phyloP scores from a whole-genome alignment of 2,113 vertebrate genomes.

The Centropus unirufus region DNA sequence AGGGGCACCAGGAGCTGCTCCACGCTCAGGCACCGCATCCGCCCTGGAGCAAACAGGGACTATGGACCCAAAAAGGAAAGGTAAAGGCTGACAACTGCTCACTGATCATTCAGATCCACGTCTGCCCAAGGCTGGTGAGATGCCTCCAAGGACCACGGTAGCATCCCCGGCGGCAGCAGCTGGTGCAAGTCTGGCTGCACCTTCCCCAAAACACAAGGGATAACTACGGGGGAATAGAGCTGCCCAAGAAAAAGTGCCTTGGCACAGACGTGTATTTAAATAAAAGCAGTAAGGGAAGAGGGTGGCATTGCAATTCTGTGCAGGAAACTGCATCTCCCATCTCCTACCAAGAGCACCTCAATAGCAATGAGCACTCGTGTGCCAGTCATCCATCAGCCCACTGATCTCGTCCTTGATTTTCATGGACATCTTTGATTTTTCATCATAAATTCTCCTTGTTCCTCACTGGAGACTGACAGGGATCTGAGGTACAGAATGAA shows the following conservation, averaged over 20 bases:
- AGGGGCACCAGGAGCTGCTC: background rate
- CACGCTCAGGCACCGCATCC: fast-evolving
- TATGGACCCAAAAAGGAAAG: fast-evolving
- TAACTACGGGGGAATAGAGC: fast-evolving
- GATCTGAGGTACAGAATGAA: background rate
- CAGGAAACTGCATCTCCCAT: background rate
- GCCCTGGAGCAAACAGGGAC: background rate
- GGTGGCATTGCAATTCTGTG: background rate
- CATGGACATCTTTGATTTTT: slow-evolving; percentile 50
- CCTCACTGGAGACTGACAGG: slow-evolving; percentile 9
- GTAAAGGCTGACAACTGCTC: fast-evolving
- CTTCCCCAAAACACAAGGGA: background rate
- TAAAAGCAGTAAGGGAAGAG: background rate
- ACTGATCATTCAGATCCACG: fast-evolving
- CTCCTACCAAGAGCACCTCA: background rate
- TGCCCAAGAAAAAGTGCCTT: background rate
- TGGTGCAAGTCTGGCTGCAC: background rate
- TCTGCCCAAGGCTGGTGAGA: background rate
- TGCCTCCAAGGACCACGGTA: background rate
- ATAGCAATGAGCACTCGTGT: fast-evolving
- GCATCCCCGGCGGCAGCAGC: background rate
- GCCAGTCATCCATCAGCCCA: slow-evolving; percentile 11
- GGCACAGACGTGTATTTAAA: fast-evolving
- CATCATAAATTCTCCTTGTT: slow-evolving; percentile 49
- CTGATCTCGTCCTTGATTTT: slow-evolving; percentile 18